phyloP scores from a whole-genome alignment of 2,888 invertebrate species.

The Rutpela maculata region DNA sequence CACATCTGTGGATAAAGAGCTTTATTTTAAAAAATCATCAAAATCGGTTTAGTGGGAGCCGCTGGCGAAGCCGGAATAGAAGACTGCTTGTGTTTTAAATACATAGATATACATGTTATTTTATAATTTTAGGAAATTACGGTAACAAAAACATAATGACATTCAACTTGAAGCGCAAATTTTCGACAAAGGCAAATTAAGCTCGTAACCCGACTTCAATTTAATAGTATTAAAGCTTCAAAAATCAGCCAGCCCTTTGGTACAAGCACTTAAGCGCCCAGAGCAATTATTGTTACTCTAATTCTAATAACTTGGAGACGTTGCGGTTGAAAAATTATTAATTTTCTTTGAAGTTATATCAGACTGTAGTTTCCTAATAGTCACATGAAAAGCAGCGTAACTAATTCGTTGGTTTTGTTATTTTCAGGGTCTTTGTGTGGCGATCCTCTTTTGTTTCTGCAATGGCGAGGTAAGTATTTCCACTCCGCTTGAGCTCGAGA shows the following conservation, averaged over 20 bases:
- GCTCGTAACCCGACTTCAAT: neutral
- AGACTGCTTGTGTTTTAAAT: too few relatives aligned
- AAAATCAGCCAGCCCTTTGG: neutral
- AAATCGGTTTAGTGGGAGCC: too few relatives aligned
- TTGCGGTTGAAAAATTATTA: neutral
- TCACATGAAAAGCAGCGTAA: constrained; percentile 1
- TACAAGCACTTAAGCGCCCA: neutral
- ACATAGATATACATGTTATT: too few relatives aligned
- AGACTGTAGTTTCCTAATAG: constrained; percentile 8
- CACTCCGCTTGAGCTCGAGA: neutral
- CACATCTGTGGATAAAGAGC: too few relatives aligned
- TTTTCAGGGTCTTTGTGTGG: constrained; percentile 92
- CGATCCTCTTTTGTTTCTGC: constrained; percentile 94
- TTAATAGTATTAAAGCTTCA: neutral
- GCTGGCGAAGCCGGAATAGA: too few relatives aligned
- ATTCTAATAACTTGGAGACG: constrained; percentile 11
- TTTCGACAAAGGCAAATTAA: neutral
- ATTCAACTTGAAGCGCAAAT: neutral
- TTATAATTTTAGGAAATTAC: too few relatives aligned
- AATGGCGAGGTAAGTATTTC: constrained; percentile 89
- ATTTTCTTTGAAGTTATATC: constrained; percentile 28
- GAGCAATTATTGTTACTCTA: constrained; percentile 17
- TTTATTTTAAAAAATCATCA: too few relatives aligned
- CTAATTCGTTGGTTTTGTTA: constrained; percentile 49
- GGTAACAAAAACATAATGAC: too few relatives aligned